These are phyloP conservation scores for Gymnosoma rotundatum DNA, from an alignment of 2,888 invertebrate species.

Conservation along the genomic window DNA sequence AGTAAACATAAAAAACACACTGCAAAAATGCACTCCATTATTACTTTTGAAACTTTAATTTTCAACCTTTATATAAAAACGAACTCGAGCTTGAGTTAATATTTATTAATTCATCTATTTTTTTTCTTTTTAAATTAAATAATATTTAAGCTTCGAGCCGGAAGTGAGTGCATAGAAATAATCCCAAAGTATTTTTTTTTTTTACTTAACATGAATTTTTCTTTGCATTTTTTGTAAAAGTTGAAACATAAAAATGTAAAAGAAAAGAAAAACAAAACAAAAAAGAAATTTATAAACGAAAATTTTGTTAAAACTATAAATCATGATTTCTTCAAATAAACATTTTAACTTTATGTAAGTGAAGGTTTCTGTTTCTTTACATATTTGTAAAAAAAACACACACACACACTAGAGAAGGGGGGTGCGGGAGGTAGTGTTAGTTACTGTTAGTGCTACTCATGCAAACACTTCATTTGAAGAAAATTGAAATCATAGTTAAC, in stretches of 20 bases:
- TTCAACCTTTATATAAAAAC: too few species aligned
- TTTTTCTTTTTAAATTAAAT: background rate
- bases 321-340: conserved; percentile 43
- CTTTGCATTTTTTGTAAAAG: conserved; percentile 30
- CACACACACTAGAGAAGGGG: too few species aligned
- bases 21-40: too few species aligned
- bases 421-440: too few species aligned
- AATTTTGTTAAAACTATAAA: conserved; percentile 39
- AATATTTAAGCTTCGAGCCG: background rate
- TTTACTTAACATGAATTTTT: background rate
- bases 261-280: too few species aligned
- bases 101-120: background rate
- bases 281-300: background rate
- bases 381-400: too few species aligned
- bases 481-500: conserved; percentile 48
- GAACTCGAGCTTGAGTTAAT: too few species aligned
- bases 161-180: conserved; percentile 25
- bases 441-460: background rate
- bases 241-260: background rate
- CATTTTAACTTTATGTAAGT: conserved; percentile 46
- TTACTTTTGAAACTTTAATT: too few species aligned
- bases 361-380: background rate
- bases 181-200: conserved; percentile 7
- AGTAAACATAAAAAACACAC: too few species aligned
- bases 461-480: conserved; percentile 37